Evolutionary conservation across 2,797 vertebrate species (phyloP), one percentile per base, ranked within the genome.

Genomic region (Sebastes variabilis): DNA sequence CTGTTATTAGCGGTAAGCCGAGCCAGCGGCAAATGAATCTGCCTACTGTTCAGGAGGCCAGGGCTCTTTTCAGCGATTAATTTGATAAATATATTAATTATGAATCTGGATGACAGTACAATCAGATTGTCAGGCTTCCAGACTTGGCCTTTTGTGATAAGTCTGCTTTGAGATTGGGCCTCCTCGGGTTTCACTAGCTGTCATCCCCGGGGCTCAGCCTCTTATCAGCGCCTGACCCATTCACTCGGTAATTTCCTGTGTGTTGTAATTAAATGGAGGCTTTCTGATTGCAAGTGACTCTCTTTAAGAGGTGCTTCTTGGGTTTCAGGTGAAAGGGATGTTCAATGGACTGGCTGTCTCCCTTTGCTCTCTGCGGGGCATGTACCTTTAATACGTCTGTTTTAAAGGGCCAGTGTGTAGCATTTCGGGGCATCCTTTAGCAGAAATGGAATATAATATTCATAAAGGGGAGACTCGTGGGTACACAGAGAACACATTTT

Each of bases 71-170:
- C 96, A 95, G 95, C 96, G 96, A 97, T 98, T 98, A 97, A 98
- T 99, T 98, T 97, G 97, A 97, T 98, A 97, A 99, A 97, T 97
- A 96, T 98, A 98, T 98, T 97, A 97, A 98, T 97, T 97, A 98
- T 98, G 97, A 98, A 97, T 97, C 94, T 96, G 96, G 96, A 96
- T 97, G 96, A 97, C 97, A 96, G 97, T 96, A 95, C 96, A 96
- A 98, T 98, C 97, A 97, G 97, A 98, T 97, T 96, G 97, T 97
- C 96, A 95, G 95, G 94, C 95, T 94, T 97, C 96, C 97, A 97
- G 97, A 93, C 96, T 75, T 95, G 96, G 96, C 95, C 96, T 97
- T 56, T 97, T 95, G 96, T 96, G 96, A 97, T 96, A 96, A 97
- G 96, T 97, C 85, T 92, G 95, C 96, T 96, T 95, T 95, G 96